Base-by-base conservation (phyloP, 2,113 vertebrate genomes). In the Pelodiscus sinensis region DNA sequence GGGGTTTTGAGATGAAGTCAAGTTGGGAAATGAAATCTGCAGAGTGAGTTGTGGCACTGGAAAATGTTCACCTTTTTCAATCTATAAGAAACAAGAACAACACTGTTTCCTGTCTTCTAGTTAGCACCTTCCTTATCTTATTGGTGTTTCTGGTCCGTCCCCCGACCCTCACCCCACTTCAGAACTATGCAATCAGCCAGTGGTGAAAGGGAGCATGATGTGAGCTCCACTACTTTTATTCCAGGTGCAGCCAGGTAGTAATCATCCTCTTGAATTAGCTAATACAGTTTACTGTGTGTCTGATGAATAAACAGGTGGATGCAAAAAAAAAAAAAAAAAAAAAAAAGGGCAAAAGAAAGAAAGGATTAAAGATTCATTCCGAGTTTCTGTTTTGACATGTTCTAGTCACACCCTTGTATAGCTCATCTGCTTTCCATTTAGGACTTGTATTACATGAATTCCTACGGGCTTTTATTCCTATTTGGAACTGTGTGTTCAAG, bases 21-120 rank as follows among this genome's bases (percentile, higher is more conserved):
- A 51, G 19, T 97, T 96, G 9, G 99, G 99, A 92, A 98, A 99
- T 4, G 91, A 98, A 89, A 99, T 97, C 4, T 92, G 97, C 31
- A 99, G 97, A 16, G 84, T 95, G 24, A 99, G 98, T 18, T 97
- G 96, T 19, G 99, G 99, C 96, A 98, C 97, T 79, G 96, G 96
- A 73, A 97, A 96, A 4, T 97, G 96, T 82, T 98, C 96, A 38
- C 97, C 97, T 94, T 97, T 99, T 93, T 97, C 97, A 96, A 99
- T 98, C 99, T 99, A 81, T 1, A 27, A 44, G 80, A 84, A 29
- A 96, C 57, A 87, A 77, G n/a, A 18, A 83, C 81, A 94, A 85
- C 35, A 77, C 27, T 25, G 8, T 90, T 95, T 86, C 9, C 35
- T 21, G 25, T 21, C 56, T 81, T 55, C 54, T 35, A 19, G 77